Conservation (phyloP, 2,888 invertebrate genomes). For the Meghimatium bilineatum region DNA sequence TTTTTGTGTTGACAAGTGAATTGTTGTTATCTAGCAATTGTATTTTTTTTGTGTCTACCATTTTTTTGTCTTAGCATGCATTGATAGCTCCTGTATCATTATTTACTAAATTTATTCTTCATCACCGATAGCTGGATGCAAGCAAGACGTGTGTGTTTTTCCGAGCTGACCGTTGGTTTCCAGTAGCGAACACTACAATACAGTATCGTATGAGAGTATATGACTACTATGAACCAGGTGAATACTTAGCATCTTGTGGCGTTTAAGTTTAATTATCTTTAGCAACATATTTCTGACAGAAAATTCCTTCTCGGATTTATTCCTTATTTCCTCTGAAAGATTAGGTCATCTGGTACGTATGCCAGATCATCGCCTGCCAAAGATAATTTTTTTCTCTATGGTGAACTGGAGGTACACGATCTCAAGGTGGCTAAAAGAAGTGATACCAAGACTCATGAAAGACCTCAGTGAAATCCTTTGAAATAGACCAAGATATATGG, state of each 20-base stretch:
- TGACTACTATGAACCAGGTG: conserved; percentile 97
- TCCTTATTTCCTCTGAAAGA: too few species aligned
- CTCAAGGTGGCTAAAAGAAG: too few species aligned
- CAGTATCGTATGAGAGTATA: conserved; percentile 92
- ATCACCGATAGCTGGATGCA: conserved; percentile 83
- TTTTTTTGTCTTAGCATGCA: not conserved
- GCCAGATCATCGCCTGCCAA: too few species aligned
- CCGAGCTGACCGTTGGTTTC: conserved; percentile 95
- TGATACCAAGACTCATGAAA: too few species aligned
- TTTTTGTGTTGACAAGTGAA: too few species aligned
- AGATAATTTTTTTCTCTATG: too few species aligned
- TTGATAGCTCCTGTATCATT: not conserved
- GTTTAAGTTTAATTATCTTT: not conserved
- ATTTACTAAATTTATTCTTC: conserved; percentile 41
- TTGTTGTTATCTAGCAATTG: not conserved
- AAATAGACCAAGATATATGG: too few species aligned
- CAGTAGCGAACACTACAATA: conserved; percentile 96
- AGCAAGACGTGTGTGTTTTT: conserved; percentile 91
- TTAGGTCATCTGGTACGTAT: too few species aligned
- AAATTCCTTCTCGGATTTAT: too few species aligned
- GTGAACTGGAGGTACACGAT: too few species aligned
- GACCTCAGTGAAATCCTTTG: too few species aligned
- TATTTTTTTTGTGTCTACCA: not conserved
- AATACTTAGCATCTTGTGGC: conserved; percentile 55
- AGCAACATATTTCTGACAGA: too few species aligned